Base-by-base conservation (phyloP, 2,113 vertebrate species). In the Apodemus sylvaticus region DNA sequence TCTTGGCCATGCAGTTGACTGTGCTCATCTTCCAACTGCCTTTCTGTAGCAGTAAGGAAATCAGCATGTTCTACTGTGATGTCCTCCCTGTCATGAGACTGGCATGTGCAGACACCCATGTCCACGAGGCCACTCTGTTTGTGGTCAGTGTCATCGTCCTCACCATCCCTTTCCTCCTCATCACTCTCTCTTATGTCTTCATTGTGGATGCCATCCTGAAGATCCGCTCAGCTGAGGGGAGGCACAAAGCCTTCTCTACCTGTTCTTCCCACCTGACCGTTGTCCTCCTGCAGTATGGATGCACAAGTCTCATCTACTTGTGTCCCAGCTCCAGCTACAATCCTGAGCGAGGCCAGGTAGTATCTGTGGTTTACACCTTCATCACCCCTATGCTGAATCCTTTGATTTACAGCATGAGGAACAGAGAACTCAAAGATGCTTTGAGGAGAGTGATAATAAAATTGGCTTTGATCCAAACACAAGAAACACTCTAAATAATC, bases 1-100 rank as follows among this genome's bases (percentile, higher is more conserved):
- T 79, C 58, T 58, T 96, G 71, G 94, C 97, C 29, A 4, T 76
- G 79, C 78, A 79, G 58, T 42, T 97, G 45, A 95, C 97, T 0
- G 76, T 90, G 51, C 89, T 96, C 31, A 94, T 98, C 64, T 97
- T 98, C 70, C 81, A 0, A 6, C 92, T 98, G 12, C 96, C 96
- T 9, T 98, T 97, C 96, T 97, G 97, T n/a, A 90, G 70, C 76
- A 93, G 73, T 70, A 76, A 85, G 68, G 94, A 97, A 78, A 89
- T 97, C 64, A 74, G 94, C 45, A 68, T 96, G 76, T 97, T 97
- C 86, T 96, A 88, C 24, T 97, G 97, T 4, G 96, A 97, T 11
- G 90, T 97, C 45, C 97, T 96, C 17, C 96, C 95, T 11, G 62
- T 97, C 48, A 12, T 95, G 81, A 93, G 92, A 53, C 48, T 96